phyloP scores from a whole-genome alignment of 2,113 vertebrate species.

The Solea solea region DNA sequence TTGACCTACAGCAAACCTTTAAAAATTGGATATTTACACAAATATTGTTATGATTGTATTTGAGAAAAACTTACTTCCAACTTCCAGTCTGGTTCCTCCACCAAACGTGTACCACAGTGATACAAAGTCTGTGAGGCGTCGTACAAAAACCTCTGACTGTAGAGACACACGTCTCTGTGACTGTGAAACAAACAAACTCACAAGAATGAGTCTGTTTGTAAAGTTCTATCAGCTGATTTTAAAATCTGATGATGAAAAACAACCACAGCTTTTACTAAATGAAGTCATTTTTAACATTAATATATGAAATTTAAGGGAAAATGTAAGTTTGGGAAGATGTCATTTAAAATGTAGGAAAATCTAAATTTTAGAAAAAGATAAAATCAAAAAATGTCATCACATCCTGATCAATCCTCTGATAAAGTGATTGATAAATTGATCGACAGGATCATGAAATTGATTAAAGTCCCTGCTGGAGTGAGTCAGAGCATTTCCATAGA shows the following conservation, averaged over 20 bases:
- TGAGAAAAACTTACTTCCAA: conserved; percentile 9
- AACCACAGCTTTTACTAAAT: not conserved
- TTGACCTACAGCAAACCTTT: too few relatives aligned
- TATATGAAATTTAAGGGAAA: not conserved
- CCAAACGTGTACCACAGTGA: conserved; percentile 9
- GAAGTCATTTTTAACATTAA: not conserved
- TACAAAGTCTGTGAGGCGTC: not conserved
- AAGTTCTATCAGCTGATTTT: not conserved
- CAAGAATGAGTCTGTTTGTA: not conserved
- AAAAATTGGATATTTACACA: too few relatives aligned
- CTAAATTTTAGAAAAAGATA: not conserved
- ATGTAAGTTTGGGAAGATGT: too few relatives aligned
- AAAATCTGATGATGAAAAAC: not conserved
- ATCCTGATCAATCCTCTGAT: not conserved
- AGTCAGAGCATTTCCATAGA: too few relatives aligned
- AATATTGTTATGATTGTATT: too few relatives aligned
- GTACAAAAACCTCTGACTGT: conserved; percentile 23
- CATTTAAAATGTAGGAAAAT: not conserved
- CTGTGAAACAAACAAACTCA: not conserved
- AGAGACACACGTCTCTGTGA: not conserved
- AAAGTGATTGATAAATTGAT: not conserved
- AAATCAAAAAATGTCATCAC: not conserved
- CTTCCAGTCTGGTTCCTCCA: conserved; percentile 18
- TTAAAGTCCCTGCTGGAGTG: too few relatives aligned
- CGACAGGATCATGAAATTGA: too few relatives aligned